Evolutionary conservation across 1,140 invertebrate genomes (phyloP), one percentile per base, ranked within the genome.

Genomic region (Pantala flavescens): DNA sequence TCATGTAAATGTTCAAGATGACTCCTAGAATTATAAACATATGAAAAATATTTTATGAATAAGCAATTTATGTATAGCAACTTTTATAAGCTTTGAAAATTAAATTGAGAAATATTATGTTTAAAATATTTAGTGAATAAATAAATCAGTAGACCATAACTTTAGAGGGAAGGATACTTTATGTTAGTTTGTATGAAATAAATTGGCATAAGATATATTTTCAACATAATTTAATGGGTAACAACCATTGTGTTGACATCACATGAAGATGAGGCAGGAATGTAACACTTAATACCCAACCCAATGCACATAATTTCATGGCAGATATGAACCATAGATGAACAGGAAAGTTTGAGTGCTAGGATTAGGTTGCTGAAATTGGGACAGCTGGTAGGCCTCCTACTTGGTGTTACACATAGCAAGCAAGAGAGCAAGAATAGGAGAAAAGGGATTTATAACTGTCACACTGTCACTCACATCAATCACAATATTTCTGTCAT

Each of bases 211-310:
- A 21, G 49, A 5, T 63, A 7, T 63, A 63, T 63, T 63, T 63
- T 63, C 49, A 63, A 63, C 49, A 63, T 63, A 63, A 63, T 63
- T 63, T 63, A 63, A 21, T 63, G 49, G 28, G 49, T 63, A 63
- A 63, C 49, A 63, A 63, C 49, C 49, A 63, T 63, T 63, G 49
- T 63, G 49, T 63, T 63, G 49, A 63, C 49, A 63, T 63, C 49
- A 63, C 49, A 63, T 14, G 49, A 21, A 63, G 49, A 63, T 63
- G 49, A 63, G 49, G 49, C 49, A 63, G 49, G 49, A 63, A 21
- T 63, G 49, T 63, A 21, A 63, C 49, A 63, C 49, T 63, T 63
- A 63, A 21, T 63, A 63, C 49, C 49, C n/a, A 63, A 63, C 49
- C 49, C 14, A 63, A 16, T 19, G 49, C 49, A 21, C 49, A 63